These are phyloP conservation scores for Xenopus laevis DNA, from an alignment of 2,113 vertebrate genomes.

Conservation along the genomic window DNA sequence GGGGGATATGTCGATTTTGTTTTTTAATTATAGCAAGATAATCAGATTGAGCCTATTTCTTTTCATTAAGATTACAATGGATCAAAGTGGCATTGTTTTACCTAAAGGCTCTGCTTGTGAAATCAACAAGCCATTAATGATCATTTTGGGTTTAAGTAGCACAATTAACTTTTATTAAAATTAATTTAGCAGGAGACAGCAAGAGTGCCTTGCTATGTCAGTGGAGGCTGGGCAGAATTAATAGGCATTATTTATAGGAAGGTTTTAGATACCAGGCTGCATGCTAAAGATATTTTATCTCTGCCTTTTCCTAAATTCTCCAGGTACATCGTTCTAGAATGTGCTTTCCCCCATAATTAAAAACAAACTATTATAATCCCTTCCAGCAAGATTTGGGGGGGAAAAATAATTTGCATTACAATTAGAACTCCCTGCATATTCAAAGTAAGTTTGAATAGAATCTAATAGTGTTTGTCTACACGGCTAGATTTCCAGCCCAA, in stretches of 20 bases:
- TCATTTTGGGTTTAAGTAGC: conserved; percentile 41
- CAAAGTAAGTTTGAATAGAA: conserved; percentile 29
- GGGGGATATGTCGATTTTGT: neutral
- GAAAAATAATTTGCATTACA: conserved; percentile 39
- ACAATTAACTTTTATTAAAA: conserved; percentile 46
- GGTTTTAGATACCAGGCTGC: conserved; percentile 21
- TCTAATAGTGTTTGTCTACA: conserved; percentile 37
- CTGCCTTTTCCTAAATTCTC: conserved; percentile 28
- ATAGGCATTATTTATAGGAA: conserved; percentile 25
- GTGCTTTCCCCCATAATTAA: conserved; percentile 32
- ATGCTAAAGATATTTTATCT: conserved; percentile 32
- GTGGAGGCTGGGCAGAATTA: conserved; percentile 11
- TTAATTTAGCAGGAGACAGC: conserved; percentile 35
- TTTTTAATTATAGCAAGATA: conserved; percentile 29
- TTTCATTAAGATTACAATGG: conserved; percentile 33
- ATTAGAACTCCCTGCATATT: conserved; percentile 31
- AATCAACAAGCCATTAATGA: conserved; percentile 46
- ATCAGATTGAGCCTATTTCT: conserved; percentile 30
- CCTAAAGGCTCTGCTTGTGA: conserved; percentile 36
- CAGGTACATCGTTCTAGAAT: conserved; percentile 35
- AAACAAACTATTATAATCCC: conserved; percentile 36
- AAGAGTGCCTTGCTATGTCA: conserved; percentile 38
- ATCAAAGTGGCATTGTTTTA: conserved; percentile 39
- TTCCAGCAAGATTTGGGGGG: conserved; percentile 4
- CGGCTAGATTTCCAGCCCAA: conserved; percentile 9